Percentiles rank a stretch among this genome's conserved stretches.
phyloP scores from a whole-genome alignment of 2,888 invertebrate species.

The Hoplodrina blanda region DNA sequence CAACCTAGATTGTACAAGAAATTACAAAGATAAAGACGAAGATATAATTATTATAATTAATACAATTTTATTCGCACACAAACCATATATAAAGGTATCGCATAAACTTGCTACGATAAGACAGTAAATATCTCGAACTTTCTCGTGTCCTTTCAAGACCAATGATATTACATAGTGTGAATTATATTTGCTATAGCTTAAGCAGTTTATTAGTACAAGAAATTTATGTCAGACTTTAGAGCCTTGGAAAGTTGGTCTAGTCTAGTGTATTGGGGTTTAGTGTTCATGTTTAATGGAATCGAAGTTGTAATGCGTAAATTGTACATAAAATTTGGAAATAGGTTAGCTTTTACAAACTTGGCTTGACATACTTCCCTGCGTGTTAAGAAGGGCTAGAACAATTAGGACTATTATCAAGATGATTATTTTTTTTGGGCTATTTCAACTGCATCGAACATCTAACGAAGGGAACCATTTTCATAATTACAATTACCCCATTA shows the following conservation, averaged over 20 bases:
- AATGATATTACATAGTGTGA: slow-evolving; percentile 52
- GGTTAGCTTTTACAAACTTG: not conserved
- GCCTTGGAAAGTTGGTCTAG: slow-evolving; percentile 56
- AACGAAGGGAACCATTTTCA: no score
- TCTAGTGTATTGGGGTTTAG: slow-evolving; percentile 35
- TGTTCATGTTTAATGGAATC: slow-evolving; percentile 25
- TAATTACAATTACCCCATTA: no score
- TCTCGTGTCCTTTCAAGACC: slow-evolving; percentile 44
- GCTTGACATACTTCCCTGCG: not conserved
- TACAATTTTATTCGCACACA: slow-evolving; percentile 39
- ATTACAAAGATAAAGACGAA: slow-evolving; percentile 22
- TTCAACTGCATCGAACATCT: no score
- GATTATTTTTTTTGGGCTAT: not conserved
- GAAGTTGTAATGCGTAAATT: slow-evolving; percentile 17
- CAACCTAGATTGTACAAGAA: slow-evolving; percentile 17
- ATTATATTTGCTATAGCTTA: slow-evolving; percentile 47
- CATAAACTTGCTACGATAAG: slow-evolving; percentile 45
- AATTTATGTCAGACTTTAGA: slow-evolving; percentile 34
- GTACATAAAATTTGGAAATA: slow-evolving; percentile 14
- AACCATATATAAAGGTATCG: slow-evolving; percentile 35
- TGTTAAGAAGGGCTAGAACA: not conserved
- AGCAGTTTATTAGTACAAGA: slow-evolving; percentile 52
- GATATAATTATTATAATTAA: slow-evolving; percentile 28
- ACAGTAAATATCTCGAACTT: slow-evolving; percentile 52
- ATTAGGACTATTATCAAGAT: slow-evolving; percentile 2